Evolutionary conservation across 2,113 vertebrate species (phyloP).

Genomic region (Melanerpes aurifrons): DNA sequence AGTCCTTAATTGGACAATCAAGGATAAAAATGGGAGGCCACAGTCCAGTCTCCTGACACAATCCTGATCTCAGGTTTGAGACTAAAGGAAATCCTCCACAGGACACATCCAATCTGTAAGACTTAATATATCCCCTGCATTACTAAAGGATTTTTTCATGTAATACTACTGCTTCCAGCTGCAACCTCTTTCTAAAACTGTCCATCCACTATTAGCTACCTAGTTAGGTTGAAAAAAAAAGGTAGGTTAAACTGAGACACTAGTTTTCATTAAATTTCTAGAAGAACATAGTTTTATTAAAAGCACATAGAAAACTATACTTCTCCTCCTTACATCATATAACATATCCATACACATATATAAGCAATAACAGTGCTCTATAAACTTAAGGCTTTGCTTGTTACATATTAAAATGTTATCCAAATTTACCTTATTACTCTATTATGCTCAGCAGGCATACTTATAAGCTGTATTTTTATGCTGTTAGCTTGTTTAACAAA

Average conservation of each 20-base stretch:
- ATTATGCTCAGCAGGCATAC: neutral
- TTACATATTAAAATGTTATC: neutral
- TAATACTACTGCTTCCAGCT: neutral
- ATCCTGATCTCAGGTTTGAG: neutral
- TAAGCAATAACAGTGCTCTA: neutral
- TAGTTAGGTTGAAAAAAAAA: neutral
- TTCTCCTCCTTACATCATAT: neutral
- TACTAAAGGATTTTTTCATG: neutral
- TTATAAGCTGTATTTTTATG: neutral
- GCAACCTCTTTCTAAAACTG: neutral
- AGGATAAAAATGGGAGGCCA: neutral
- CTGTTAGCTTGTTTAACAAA: neutral
- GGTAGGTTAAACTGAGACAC: neutral
- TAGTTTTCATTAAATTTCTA: neutral
- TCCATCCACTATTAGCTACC: neutral
- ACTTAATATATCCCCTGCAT: neutral
- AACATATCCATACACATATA: neutral
- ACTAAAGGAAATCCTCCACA: conserved; percentile 6
- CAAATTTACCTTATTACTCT: neutral
- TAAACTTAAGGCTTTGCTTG: neutral
- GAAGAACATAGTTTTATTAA: neutral
- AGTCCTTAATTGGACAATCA: neutral
- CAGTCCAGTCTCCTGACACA: neutral
- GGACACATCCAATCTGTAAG: neutral
- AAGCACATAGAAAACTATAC: neutral